Conservation (phyloP, 37 sponge, comb jelly and placozoan species). For the Bolinopsis microptera region DNA sequence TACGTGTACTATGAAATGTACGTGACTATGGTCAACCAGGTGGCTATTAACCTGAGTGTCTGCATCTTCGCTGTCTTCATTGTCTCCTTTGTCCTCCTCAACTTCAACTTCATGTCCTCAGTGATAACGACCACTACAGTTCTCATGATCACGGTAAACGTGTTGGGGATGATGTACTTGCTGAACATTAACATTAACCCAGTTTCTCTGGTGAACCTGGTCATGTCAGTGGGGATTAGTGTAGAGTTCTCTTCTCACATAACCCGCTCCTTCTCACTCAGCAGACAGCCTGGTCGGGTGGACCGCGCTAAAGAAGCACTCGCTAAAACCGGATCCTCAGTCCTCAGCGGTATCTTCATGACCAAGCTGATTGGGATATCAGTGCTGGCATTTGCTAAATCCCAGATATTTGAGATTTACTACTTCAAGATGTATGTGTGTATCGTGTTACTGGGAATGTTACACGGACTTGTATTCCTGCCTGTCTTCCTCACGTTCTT, state of each 20-base stretch:
- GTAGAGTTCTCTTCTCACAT: conserved; percentile 99
- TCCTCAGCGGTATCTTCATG: conserved; percentile 94
- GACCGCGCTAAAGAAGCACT: conserved; percentile 87
- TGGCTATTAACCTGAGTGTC: conserved; percentile 77
- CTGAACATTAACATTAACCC: conserved; percentile 85
- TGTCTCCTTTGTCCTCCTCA: conserved; percentile 80
- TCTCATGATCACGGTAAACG: conserved; percentile 83
- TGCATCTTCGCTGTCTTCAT: conserved; percentile 80
- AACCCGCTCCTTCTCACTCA: conserved; percentile 83
- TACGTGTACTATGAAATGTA: conserved; percentile 99
- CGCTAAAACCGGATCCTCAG: conserved; percentile 89
- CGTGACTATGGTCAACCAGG: conserved; percentile 73
- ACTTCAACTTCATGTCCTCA: conserved; percentile 83
- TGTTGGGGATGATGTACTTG: conserved; percentile 86
- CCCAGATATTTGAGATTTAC: conserved; percentile 87
- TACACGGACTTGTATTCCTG: conserved; percentile 90
- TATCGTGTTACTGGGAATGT: conserved; percentile 77
- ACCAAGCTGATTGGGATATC: conserved; percentile 98
- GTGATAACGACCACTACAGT: conserved; percentile 75
- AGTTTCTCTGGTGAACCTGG: conserved; percentile 94
- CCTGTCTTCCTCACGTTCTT: conserved; percentile 95
- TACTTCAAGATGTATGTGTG: conserved; percentile 97
- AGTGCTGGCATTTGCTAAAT: conserved; percentile 92
- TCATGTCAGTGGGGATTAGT: conserved; percentile 94
- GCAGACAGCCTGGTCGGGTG: conserved; percentile 63